These are phyloP conservation scores for Nomada goodeniana DNA, from an alignment of 2,888 invertebrate species.

Conservation along the genomic window DNA sequence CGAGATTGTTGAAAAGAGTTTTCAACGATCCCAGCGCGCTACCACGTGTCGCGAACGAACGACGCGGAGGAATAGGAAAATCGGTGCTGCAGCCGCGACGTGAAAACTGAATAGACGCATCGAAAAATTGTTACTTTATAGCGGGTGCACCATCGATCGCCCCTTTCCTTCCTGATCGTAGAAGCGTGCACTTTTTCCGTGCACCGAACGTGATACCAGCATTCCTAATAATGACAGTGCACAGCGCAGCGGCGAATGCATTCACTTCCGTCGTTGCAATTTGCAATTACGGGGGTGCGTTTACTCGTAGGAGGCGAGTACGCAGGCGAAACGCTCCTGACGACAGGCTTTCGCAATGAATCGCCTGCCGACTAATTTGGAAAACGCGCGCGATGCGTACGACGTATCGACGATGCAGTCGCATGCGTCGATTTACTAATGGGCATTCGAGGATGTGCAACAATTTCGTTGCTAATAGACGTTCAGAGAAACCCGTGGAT, in stretches of 20 bases:
- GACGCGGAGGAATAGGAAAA: constrained; percentile 5
- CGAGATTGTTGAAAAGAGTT: neutral
- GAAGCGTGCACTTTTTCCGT: constrained; percentile 66
- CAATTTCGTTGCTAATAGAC: too few relatives aligned
- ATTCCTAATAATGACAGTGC: constrained; percentile 63
- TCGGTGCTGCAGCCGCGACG: constrained; percentile 22
- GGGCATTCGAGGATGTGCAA: neutral
- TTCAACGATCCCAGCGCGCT: neutral
- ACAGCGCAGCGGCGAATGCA: constrained; percentile 28
- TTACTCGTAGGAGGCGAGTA: constrained; percentile 49
- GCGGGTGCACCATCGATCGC: constrained; percentile 67
- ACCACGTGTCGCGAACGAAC: neutral
- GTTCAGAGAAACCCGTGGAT: neutral
- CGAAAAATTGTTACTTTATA: constrained; percentile 72
- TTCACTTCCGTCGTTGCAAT: constrained; percentile 71
- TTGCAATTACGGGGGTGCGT: constrained; percentile 38
- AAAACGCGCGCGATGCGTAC: neutral
- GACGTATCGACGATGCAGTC: neutral
- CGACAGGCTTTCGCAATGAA: constrained; percentile 52
- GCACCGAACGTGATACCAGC: constrained; percentile 61
- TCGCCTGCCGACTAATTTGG: neutral
- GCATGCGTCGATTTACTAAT: constrained; percentile 18
- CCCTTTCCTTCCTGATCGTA: constrained; percentile 67
- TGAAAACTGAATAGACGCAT: constrained; percentile 52
- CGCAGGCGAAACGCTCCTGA: constrained; percentile 61